phyloP scores from a whole-genome alignment of 2,113 vertebrate genomes.

The Amphiprion ocellaris region DNA sequence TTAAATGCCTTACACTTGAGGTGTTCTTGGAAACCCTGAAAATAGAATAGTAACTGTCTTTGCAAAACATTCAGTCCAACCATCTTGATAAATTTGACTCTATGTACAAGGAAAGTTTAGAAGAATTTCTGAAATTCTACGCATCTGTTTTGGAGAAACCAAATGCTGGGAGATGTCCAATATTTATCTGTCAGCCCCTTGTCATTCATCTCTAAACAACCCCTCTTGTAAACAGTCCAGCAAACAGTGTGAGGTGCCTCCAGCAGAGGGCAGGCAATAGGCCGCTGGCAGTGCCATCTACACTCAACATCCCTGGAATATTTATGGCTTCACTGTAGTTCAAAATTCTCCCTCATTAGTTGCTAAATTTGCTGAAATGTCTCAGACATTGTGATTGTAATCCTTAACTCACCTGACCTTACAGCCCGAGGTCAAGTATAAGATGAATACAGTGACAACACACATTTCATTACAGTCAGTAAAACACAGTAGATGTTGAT shows the following conservation, averaged over 20 bases:
- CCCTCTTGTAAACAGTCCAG: slow-evolving; percentile 3
- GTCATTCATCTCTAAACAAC: neutral
- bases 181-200: neutral
- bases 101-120: no score
- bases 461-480: neutral
- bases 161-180: neutral
- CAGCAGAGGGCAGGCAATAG: slow-evolving; percentile 75
- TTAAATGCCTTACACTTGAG: neutral
- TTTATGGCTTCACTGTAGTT: slow-evolving; percentile 32
- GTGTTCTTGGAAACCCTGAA: neutral
- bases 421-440: slow-evolving; percentile 12
- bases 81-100: neutral
- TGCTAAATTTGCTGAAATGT: slow-evolving; percentile 40
- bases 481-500: slow-evolving; percentile 1
- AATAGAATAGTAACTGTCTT: neutral
- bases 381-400: slow-evolving; percentile 12
- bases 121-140: neutral
- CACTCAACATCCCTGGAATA: slow-evolving; percentile 15
- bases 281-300: slow-evolving; percentile 20
- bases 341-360: slow-evolving; percentile 20
- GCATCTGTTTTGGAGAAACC: neutral
- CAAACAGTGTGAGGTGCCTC: slow-evolving; percentile 33
- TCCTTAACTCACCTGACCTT: neutral
- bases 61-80: neutral
- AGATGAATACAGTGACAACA: neutral